phyloP scores from a whole-genome alignment of 2,888 invertebrate genomes.

The Lamellibrachia columna region DNA sequence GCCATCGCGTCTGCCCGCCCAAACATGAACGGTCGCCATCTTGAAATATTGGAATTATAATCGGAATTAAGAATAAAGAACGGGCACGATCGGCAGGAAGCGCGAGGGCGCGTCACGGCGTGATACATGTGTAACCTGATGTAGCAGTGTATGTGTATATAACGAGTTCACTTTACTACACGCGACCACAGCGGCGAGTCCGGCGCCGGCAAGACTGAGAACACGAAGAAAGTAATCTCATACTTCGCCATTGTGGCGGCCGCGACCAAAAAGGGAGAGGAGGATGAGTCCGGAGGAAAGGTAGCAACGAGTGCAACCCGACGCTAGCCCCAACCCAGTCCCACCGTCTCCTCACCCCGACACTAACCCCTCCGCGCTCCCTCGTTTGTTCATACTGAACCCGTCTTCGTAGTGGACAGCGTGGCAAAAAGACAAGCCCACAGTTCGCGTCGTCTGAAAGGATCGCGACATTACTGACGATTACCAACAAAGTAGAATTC shows the following conservation, averaged over 20 bases:
- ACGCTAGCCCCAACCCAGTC: background rate
- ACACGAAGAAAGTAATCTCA: constrained; percentile 99
- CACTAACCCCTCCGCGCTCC: background rate
- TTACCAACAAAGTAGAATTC: background rate
- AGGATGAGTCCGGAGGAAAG: background rate
- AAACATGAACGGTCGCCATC: background rate
- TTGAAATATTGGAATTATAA: background rate
- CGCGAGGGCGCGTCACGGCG: background rate
- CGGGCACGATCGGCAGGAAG: background rate
- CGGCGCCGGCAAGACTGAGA: constrained; percentile 99
- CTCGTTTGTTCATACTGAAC: background rate
- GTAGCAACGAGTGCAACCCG: constrained; percentile 16
- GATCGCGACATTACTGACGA: background rate
- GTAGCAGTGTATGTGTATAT: constrained; percentile 6
- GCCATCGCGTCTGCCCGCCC: background rate
- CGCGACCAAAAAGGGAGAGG: constrained; percentile 13
- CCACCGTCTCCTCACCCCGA: background rate
- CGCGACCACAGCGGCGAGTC: constrained; percentile 81
- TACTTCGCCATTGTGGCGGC: constrained; percentile 78
- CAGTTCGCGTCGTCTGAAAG: background rate
- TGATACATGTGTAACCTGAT: background rate
- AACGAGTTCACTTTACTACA: background rate
- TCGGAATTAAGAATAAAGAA: background rate
- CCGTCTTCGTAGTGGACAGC: background rate
- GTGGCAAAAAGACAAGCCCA: background rate